phyloP scores from a whole-genome alignment of 2,888 invertebrate species.

The Lamellibrachia satsuma region DNA sequence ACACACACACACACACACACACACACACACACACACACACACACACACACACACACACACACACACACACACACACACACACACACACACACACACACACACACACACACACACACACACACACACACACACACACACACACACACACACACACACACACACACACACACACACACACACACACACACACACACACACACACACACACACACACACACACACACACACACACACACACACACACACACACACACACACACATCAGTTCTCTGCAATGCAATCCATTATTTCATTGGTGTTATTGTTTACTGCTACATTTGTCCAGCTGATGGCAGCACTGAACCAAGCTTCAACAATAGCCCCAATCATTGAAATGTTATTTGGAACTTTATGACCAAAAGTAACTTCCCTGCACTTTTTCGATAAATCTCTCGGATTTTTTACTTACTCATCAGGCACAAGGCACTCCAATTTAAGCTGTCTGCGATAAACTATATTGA shows the following conservation, averaged over 20 bases:
- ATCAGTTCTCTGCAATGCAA: background rate
- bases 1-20: background rate
- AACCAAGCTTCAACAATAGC: background rate
- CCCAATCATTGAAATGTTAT: background rate
- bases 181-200: background rate
- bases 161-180: background rate
- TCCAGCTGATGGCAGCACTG: background rate
- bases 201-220: background rate
- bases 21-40: background rate
- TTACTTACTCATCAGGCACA: background rate
- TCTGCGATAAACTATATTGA: background rate
- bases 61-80: background rate
- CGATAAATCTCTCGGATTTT: background rate
- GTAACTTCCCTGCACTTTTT: background rate
- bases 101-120: background rate
- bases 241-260: background rate
- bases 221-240: background rate
- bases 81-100: background rate
- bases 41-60: slow-evolving; percentile 13
- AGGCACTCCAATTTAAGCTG: background rate
- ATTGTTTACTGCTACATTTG: background rate
- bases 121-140: background rate
- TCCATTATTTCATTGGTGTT: background rate
- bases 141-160: background rate
- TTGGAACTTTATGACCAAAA: background rate